A percentile compares a stretch with the other conserved stretches of the same genome.
phyloP scores from a whole-genome alignment of 2,888 invertebrate genomes.

The Ormyrus nitidulus region DNA sequence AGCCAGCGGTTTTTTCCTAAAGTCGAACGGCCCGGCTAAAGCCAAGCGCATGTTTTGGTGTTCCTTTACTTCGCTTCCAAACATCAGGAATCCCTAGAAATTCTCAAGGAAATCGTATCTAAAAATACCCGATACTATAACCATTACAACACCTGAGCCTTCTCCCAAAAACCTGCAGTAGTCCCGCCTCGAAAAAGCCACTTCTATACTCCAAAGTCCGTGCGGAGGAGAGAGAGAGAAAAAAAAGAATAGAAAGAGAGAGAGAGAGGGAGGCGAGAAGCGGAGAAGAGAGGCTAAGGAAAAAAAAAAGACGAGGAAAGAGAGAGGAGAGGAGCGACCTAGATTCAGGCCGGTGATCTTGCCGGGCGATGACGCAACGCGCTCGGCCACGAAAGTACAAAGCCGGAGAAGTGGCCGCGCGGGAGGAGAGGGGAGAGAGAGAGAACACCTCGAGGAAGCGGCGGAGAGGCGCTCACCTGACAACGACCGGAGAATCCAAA shows the following conservation, averaged over 20 bases:
- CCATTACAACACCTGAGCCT: no score
- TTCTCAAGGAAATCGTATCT: no score
- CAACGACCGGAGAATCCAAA: constrained; percentile 34
- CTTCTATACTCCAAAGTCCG: no score
- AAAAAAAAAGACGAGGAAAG: not conserved
- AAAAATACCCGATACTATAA: no score
- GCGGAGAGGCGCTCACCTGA: constrained; percentile 35
- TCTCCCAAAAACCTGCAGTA: no score
- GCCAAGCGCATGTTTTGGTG: no score
- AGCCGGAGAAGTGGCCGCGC: constrained; percentile 7
- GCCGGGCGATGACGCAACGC: constrained; percentile 69
- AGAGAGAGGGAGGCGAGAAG: not conserved
- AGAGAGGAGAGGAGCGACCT: constrained; percentile 63
- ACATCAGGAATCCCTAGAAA: no score
- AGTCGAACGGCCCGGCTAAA: no score
- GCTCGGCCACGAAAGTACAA: constrained; percentile 46
- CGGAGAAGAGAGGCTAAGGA: not conserved
- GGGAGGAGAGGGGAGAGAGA: constrained; percentile 20
- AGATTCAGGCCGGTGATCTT: constrained; percentile 71
- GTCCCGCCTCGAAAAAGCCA: no score
- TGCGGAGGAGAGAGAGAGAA: not conserved
- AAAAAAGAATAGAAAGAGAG: constrained; percentile 1
- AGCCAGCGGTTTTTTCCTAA: no score
- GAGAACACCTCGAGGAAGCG: constrained; percentile 25
- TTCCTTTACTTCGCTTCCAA: no score